A percentile compares a stretch with the other conserved stretches of the same genome.
These are phyloP conservation scores for Cosmia trapezina DNA, from an alignment of 2,888 invertebrate species.

Conservation along the genomic window DNA sequence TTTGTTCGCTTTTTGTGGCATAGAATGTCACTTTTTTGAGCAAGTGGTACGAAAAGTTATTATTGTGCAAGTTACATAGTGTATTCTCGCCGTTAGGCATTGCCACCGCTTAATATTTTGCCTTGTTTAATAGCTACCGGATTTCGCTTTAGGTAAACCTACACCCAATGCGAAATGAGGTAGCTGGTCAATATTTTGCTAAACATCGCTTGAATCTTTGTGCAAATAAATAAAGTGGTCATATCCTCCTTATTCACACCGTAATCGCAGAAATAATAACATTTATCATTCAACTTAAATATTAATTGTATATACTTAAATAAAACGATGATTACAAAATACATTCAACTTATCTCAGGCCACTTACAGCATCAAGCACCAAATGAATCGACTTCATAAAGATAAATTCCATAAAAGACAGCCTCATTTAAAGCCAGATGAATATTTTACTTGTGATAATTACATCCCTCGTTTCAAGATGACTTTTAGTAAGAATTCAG, in stretches of 20 bases:
- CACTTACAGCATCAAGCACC: slow-evolving; percentile 29
- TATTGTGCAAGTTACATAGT: too few species aligned
- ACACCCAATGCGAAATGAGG: slow-evolving; percentile 28
- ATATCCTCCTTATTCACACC: slow-evolving; percentile 37
- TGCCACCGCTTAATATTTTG: not conserved
- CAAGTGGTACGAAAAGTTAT: too few species aligned
- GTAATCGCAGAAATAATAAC: slow-evolving; percentile 35
- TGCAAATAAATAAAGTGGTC: slow-evolving; percentile 39
- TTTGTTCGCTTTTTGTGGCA: too few species aligned
- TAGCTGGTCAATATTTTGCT: slow-evolving; percentile 27
- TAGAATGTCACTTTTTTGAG: too few species aligned
- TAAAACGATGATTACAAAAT: slow-evolving; percentile 35
- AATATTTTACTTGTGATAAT: slow-evolving; percentile 60
- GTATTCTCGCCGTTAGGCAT: not conserved
- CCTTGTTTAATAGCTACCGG: not conserved
- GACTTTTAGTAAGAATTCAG: slow-evolving; percentile 58
- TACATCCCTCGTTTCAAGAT: slow-evolving; percentile 47
- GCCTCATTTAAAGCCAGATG: slow-evolving; percentile 25
- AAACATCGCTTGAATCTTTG: slow-evolving; percentile 29
- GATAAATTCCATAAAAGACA: slow-evolving; percentile 20
- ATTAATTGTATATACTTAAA: slow-evolving; percentile 36
- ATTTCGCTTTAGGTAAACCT: slow-evolving; percentile 2
- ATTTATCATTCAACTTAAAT: slow-evolving; percentile 34
- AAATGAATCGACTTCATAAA: slow-evolving; percentile 35
- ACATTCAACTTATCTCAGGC: slow-evolving; percentile 38